Conservation (phyloP, 2,888 invertebrate species). For the Sicus ferrugineus region DNA sequence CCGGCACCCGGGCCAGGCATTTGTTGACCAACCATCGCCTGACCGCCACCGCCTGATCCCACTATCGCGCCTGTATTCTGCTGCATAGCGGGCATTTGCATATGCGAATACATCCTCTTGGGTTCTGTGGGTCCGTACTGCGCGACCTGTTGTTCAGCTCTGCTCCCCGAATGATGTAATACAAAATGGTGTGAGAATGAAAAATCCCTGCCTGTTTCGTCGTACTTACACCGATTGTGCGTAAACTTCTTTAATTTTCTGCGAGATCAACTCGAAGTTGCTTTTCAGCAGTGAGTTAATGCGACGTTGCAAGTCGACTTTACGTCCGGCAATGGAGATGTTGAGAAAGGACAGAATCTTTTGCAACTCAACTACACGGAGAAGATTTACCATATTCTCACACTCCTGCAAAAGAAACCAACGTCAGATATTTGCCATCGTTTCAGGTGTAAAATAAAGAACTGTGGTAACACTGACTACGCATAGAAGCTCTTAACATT, state of each 20-base stretch:
- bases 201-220: background rate
- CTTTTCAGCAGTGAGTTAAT: slow-evolving; percentile 76
- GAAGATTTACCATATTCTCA: slow-evolving; percentile 65
- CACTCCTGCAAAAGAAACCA: slow-evolving; percentile 53
- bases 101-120: slow-evolving; percentile 62
- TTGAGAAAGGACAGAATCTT: slow-evolving; percentile 82
- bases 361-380: slow-evolving; percentile 86
- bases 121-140: slow-evolving; percentile 54
- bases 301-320: slow-evolving; percentile 79
- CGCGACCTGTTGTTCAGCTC: slow-evolving; percentile 45
- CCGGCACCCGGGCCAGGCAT: slow-evolving; percentile 52
- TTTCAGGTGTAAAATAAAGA: background rate
- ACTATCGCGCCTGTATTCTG: slow-evolving; percentile 54
- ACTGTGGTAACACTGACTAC: background rate
- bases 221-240: slow-evolving; percentile 57
- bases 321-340: slow-evolving; percentile 80
- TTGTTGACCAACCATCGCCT: slow-evolving; percentile 44
- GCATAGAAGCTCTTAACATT: background rate
- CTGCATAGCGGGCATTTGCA: slow-evolving; percentile 60
- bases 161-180: slow-evolving; percentile 16
- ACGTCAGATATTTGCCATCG: background rate
- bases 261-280: slow-evolving; percentile 68
- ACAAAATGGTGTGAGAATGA: slow-evolving; percentile 26
- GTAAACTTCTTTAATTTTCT: slow-evolving; percentile 69
- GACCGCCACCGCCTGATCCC: slow-evolving; percentile 47